Conservation (phyloP, 2,113 vertebrate genomes). For the Nerophis ophidion region DNA sequence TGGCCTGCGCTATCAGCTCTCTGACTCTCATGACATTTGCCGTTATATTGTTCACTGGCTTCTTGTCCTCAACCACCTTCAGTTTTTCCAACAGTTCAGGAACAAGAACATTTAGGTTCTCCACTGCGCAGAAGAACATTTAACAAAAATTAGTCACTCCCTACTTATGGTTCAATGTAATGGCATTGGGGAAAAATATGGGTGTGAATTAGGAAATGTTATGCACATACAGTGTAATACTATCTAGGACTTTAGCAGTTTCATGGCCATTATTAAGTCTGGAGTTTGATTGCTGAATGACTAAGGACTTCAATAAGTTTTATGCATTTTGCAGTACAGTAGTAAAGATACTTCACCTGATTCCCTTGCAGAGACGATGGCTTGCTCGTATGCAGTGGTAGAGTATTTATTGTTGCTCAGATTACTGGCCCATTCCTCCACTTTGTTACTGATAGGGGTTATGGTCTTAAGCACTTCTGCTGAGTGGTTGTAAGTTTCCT, state of each 20-base stretch:
- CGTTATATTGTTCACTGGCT: constrained; percentile 86
- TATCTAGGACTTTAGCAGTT: too few relatives aligned
- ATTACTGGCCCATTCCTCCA: constrained; percentile 80
- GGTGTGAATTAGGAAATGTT: too few relatives aligned
- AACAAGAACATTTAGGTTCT: constrained; percentile 80
- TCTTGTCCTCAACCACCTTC: constrained; percentile 84
- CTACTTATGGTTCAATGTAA: too few relatives aligned
- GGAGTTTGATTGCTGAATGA: too few relatives aligned
- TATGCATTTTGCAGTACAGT: too few relatives aligned
- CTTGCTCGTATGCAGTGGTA: constrained; percentile 74
- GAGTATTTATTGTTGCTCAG: constrained; percentile 79
- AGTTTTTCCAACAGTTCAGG: constrained; percentile 86
- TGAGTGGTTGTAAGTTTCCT: constrained; percentile 73
- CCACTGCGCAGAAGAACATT: constrained; percentile 65
- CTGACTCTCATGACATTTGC: constrained; percentile 87
- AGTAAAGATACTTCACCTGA: constrained; percentile 72
- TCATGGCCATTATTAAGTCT: too few relatives aligned
- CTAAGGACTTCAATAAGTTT: too few relatives aligned
- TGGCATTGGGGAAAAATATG: too few relatives aligned
- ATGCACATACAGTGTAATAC: too few relatives aligned
- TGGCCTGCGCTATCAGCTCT: constrained; percentile 92
- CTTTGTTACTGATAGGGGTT: constrained; percentile 73
- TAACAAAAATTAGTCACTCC: too few relatives aligned
- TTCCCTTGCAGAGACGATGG: constrained; percentile 79
- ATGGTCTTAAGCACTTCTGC: constrained; percentile 70